phyloP scores from a whole-genome alignment of 1,140 invertebrate genomes.

The Diorhabda sublineata region DNA sequence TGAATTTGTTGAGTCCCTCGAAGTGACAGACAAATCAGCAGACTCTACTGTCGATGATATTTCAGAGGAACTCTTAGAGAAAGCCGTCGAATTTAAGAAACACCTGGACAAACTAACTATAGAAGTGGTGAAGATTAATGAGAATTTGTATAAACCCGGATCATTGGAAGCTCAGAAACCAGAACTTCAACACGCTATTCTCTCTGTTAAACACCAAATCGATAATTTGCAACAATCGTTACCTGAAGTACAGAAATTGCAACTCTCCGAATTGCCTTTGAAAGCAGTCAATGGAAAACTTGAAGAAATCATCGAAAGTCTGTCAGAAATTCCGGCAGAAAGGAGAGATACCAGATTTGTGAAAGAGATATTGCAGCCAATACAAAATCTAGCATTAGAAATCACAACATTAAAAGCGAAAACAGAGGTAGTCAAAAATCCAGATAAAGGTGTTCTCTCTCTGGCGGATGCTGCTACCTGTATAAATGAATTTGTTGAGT shows the following conservation, averaged over 20 bases:
- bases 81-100: not conserved
- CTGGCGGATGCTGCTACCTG: not conserved
- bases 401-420: not conserved
- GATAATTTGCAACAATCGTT: constrained; percentile 8
- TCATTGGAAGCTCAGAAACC: constrained; percentile 10
- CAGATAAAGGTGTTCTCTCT: not conserved
- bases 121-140: constrained; percentile 20
- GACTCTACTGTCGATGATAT: not conserved
- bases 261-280: not conserved
- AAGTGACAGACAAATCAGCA: not conserved
- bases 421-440: not conserved
- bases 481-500: not conserved
- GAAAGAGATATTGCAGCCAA: not conserved
- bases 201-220: not conserved
- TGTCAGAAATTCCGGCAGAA: not conserved
- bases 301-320: not conserved
- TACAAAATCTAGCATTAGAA: not conserved
- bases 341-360: not conserved
- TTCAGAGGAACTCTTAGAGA: not conserved
- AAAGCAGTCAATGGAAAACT: not conserved
- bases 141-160: constrained; percentile 12
- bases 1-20: not conserved
- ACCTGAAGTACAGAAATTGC: not conserved
- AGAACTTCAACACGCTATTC: constrained; percentile 20
- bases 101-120: constrained; percentile 11